Evolutionary conservation across 2,888 invertebrate genomes (phyloP).

Genomic region (Adineta ricciae): DNA sequence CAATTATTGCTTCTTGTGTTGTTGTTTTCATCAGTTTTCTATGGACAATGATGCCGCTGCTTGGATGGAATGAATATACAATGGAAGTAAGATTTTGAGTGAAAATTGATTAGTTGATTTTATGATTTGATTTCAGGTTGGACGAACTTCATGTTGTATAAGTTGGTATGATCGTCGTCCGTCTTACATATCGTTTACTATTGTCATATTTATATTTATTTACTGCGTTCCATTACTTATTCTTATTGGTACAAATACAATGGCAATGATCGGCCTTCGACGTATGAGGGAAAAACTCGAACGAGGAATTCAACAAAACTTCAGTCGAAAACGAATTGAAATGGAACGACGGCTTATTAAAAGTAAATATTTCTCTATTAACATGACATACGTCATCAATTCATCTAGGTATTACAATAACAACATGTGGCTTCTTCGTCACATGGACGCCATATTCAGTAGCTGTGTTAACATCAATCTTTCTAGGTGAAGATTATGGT

Average conservation of each 20-base stretch:
- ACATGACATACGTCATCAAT: not conserved
- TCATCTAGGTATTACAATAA: not conserved
- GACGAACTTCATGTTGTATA: not conserved
- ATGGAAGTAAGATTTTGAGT: not conserved
- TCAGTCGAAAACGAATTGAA: not conserved
- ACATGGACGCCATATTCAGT: not conserved
- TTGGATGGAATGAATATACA: conserved; percentile 6
- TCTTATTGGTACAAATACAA: not conserved
- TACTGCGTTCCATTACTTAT: not conserved
- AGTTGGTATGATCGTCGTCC: not conserved
- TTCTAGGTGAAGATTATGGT: not conserved
- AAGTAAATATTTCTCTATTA: not conserved
- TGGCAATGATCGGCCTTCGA: not conserved
- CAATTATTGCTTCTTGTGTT: not conserved
- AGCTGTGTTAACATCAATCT: not conserved
- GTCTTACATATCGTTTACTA: not conserved
- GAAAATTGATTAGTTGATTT: not conserved
- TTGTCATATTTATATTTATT: not conserved
- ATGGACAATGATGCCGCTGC: not conserved
- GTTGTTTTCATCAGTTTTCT: not conserved
- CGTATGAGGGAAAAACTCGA: not conserved
- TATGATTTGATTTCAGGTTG: not conserved
- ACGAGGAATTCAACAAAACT: not conserved
- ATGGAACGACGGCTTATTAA: not conserved
- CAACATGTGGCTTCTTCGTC: not conserved